These are phyloP conservation scores for Schlechtendalia chinensis DNA, from an alignment of 1,140 invertebrate species.

Conservation along the genomic window DNA sequence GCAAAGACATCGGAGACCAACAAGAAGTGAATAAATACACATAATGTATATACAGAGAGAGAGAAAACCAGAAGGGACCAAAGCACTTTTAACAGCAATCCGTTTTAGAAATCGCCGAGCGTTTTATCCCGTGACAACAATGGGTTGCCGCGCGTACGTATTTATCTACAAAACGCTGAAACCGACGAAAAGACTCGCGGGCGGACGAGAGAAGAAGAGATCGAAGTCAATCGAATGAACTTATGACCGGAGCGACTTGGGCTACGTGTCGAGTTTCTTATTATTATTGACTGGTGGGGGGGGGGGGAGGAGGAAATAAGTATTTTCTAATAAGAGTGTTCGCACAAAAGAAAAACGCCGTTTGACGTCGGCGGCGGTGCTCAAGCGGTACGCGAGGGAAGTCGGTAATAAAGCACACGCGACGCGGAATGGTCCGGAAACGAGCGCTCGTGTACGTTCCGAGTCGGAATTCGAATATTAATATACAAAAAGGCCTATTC, in stretches of 20 bases:
- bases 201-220: background rate
- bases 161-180: conserved; percentile 29
- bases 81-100: conserved; percentile 33
- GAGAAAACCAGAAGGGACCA: background rate
- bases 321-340: conserved; percentile 38
- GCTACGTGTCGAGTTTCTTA: conserved; percentile 9
- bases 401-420: background rate
- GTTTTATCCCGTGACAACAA: conserved; percentile 33
- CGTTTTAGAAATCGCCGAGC: conserved; percentile 16
- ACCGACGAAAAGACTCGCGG: background rate
- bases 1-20: no score
- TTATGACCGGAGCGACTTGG: background rate
- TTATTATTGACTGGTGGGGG: background rate
- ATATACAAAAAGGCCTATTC: conserved; percentile 28
- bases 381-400: background rate
- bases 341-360: conserved; percentile 26
- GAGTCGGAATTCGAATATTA: conserved; percentile 35
- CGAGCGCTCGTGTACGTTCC: background rate
- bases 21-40: no score
- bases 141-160: conserved; percentile 13
- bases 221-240: conserved; percentile 30
- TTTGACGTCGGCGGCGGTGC: background rate
- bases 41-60: no score
- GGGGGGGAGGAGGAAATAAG: background rate
- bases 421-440: background rate